Evolutionary conservation across 2,888 invertebrate genomes (phyloP).

Genomic region (Mimachlamys varia): DNA sequence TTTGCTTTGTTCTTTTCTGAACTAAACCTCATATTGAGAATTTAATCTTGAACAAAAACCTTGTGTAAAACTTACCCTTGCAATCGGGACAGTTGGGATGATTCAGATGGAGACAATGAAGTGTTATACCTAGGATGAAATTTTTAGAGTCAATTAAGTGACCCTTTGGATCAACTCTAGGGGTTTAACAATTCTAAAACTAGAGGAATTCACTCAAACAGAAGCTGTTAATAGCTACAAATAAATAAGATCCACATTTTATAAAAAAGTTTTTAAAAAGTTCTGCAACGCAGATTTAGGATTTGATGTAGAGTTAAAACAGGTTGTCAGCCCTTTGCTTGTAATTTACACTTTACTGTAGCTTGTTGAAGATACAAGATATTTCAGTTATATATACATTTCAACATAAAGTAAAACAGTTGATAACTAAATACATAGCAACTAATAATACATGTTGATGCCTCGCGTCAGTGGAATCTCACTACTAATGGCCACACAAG

Average conservation of each 20-base stretch:
- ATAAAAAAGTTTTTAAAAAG: background rate
- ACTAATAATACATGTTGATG: background rate
- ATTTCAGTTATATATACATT: conserved; percentile 17
- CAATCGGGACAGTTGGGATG: conserved; percentile 31
- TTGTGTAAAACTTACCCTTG: background rate
- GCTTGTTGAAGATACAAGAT: conserved; percentile 16
- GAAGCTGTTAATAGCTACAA: background rate
- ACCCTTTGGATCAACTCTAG: conserved; percentile 24
- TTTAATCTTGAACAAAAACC: background rate
- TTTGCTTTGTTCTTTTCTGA: background rate
- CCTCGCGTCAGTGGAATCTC: background rate
- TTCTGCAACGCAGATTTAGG: background rate
- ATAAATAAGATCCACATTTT: conserved; percentile 1
- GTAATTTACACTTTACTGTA: conserved; percentile 34
- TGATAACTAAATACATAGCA: conserved; percentile 8
- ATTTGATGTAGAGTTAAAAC: background rate
- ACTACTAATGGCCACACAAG: background rate
- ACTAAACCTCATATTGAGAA: background rate
- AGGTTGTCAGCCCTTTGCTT: background rate
- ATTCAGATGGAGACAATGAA: conserved; percentile 29
- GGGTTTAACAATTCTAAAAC: background rate
- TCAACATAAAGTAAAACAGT: background rate
- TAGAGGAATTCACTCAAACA: background rate
- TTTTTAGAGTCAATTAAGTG: conserved; percentile 33
- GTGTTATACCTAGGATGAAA: conserved; percentile 36